phyloP scores from a whole-genome alignment of 2,888 invertebrate species.

The Hipparchia semele region DNA sequence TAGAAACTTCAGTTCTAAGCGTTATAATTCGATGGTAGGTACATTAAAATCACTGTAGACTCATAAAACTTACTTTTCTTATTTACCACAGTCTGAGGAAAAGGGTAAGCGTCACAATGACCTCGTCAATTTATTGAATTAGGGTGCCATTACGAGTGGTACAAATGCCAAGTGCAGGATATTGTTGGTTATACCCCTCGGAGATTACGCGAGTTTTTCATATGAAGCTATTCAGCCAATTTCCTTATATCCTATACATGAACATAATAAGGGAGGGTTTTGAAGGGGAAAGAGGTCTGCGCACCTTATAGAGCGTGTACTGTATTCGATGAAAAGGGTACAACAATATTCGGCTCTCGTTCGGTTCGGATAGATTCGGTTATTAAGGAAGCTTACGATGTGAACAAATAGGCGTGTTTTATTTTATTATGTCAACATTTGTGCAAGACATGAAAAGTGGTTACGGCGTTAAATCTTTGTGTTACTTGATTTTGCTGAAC shows the following conservation, averaged over 20 bases:
- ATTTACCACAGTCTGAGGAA: background rate
- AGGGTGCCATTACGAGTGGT: conserved; percentile 52
- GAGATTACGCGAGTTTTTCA: conserved; percentile 80
- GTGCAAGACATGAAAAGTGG: conserved; percentile 36
- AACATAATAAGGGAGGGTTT: conserved; percentile 80
- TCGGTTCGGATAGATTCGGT: conserved; percentile 62
- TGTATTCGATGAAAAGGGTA: conserved; percentile 62
- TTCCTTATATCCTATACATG: conserved; percentile 79
- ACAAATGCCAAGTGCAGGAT: conserved; percentile 68
- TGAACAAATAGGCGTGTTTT: conserved; percentile 63
- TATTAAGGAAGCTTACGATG: conserved; percentile 63
- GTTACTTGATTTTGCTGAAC: conserved; percentile 4
- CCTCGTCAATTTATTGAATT: conserved; percentile 16
- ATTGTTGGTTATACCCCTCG: conserved; percentile 70
- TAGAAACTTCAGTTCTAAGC: too few species aligned
- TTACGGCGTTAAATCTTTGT: conserved; percentile 27
- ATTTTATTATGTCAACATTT: conserved; percentile 48
- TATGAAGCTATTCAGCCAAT: conserved; percentile 81
- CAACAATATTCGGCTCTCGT: conserved; percentile 64
- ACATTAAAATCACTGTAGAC: background rate
- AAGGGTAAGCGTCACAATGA: conserved; percentile 6
- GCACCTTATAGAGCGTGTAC: conserved; percentile 72
- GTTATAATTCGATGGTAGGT: too few species aligned
- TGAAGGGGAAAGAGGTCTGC: conserved; percentile 77
- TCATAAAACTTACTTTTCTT: background rate